These are phyloP conservation scores for Pseudopipra pipra DNA, from an alignment of 2,113 vertebrate genomes.

Conservation along the genomic window DNA sequence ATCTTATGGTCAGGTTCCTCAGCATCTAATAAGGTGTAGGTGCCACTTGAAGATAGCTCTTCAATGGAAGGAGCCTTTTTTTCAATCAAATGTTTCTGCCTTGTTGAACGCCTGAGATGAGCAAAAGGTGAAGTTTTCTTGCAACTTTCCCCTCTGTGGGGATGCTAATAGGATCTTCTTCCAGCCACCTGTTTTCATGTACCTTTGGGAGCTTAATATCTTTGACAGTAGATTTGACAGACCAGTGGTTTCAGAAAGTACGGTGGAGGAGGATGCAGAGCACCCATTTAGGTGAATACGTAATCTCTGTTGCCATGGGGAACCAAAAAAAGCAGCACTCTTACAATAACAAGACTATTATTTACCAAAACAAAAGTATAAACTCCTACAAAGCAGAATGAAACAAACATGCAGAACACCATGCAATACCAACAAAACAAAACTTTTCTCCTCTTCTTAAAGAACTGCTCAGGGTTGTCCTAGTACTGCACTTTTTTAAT, in stretches of 20 bases:
- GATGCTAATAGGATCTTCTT: not conserved
- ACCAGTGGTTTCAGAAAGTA: not conserved
- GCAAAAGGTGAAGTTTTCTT: not conserved
- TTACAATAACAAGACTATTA: not conserved
- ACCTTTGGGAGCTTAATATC: not conserved
- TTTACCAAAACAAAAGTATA: not conserved
- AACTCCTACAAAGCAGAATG: not conserved
- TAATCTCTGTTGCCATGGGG: not conserved
- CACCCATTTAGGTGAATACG: not conserved
- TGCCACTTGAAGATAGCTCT: not conserved
- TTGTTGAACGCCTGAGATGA: not conserved
- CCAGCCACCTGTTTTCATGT: not conserved
- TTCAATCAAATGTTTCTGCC: not conserved
- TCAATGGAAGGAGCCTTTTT: not conserved
- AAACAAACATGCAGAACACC: not conserved
- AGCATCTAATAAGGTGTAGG: not conserved
- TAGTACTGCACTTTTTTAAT: not conserved
- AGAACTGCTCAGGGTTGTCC: not conserved
- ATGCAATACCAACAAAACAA: not conserved
- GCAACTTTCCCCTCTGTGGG: not conserved
- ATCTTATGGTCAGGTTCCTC: not conserved
- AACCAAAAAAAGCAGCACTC: not conserved
- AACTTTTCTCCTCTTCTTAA: not conserved
- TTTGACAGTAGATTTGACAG: slow-evolving; percentile 1
- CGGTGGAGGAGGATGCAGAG: accelerated